A percentile compares a stretch with the other conserved stretches of the same genome.
phyloP scores from a whole-genome alignment of 2,888 invertebrate genomes.

The Nephrotoma flavescens region DNA sequence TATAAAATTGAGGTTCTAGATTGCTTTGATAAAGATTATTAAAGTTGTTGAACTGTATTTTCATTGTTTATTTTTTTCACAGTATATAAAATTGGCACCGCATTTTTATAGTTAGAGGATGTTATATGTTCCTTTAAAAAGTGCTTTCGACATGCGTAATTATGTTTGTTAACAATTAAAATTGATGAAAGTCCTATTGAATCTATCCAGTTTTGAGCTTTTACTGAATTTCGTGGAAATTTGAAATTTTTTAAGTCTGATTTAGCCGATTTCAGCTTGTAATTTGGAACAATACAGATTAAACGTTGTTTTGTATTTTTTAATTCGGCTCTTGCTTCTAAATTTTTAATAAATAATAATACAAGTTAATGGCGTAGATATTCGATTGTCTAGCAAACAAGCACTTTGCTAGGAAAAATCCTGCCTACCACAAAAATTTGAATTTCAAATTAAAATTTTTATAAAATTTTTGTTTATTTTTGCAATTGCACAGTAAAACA shows the following conservation, averaged over 20 bases:
- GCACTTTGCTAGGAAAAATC: too few species aligned
- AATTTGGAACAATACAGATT: background rate
- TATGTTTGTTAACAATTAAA: background rate
- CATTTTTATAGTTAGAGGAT: background rate
- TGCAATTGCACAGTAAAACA: too few species aligned
- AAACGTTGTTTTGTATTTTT: background rate
- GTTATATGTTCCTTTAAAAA: too few species aligned
- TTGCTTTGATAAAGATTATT: background rate
- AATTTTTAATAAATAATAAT: background rate
- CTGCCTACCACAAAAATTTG: too few species aligned
- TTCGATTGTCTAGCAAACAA: too few species aligned
- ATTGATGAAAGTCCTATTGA: background rate
- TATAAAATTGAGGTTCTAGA: background rate
- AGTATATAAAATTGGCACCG: background rate
- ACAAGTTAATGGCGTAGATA: too few species aligned
- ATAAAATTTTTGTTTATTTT: too few species aligned
- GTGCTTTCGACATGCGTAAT: too few species aligned
- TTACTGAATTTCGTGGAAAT: background rate
- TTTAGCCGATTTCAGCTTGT: background rate
- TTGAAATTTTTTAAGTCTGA: background rate
- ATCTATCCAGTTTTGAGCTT: background rate
- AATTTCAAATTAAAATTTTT: too few species aligned
- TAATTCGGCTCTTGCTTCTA: background rate
- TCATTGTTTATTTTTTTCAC: background rate
- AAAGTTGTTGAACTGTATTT: too few species aligned